Conservation (phyloP, 2,888 invertebrate genomes). For the Eretmocerus hayati region DNA sequence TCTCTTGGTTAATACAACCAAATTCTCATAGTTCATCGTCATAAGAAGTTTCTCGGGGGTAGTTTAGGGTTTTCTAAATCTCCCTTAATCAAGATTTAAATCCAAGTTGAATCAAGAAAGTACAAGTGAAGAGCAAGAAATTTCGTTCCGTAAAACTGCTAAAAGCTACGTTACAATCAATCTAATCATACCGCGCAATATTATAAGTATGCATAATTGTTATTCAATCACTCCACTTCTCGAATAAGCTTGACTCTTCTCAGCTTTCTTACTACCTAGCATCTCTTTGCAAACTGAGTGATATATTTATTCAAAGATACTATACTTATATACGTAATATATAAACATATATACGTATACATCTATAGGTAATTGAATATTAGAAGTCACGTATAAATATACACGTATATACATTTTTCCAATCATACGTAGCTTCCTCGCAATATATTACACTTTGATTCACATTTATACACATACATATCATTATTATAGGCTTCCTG, state of each 20-base stretch:
- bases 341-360: conserved; percentile 11
- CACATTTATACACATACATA: conserved; percentile 41
- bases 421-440: conserved; percentile 22
- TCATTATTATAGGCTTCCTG: conserved; percentile 23
- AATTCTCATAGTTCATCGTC: too few species aligned
- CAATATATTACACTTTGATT: conserved; percentile 42
- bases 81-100: too few species aligned
- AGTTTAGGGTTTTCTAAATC: too few species aligned
- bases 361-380: conserved; percentile 1
- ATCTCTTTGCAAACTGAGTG: conserved; percentile 14
- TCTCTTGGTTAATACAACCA: too few species aligned
- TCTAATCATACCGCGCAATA: too few species aligned
- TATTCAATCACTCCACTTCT: conserved; percentile 18
- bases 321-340: too few species aligned
- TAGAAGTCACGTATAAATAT: conserved; percentile 1
- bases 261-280: conserved; percentile 3
- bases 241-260: conserved; percentile 24
- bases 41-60: too few species aligned
- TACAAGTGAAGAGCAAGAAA: too few species aligned
- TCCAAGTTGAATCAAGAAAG: too few species aligned
- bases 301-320: conserved; percentile 8
- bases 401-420: conserved; percentile 10
- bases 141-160: too few species aligned
- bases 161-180: too few species aligned
- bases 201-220: conserved; percentile 10